Percentiles rank a stretch among this genome's conserved stretches.
Conservation (phyloP, 2,797 vertebrate species). For the Delichon dasypus region DNA sequence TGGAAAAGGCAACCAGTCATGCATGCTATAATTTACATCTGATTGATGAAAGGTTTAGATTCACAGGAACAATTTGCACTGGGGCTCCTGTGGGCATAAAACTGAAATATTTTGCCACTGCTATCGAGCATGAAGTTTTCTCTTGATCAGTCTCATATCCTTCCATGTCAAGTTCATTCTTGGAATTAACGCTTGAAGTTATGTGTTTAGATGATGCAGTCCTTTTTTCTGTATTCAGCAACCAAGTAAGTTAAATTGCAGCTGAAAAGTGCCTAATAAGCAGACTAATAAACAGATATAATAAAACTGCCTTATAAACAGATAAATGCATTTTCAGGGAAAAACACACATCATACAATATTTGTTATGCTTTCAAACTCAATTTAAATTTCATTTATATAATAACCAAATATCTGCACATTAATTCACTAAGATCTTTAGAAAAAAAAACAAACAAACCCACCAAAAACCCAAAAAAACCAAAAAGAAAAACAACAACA, state of each 20-base stretch:
- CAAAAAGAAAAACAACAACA: too few species aligned
- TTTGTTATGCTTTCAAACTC: not conserved
- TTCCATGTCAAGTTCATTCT: slow-evolving; percentile 52
- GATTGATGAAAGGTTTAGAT: slow-evolving; percentile 79
- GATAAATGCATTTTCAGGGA: not conserved
- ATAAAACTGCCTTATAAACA: not conserved
- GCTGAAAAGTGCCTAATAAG: not conserved
- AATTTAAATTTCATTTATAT: not conserved
- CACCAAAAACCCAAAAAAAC: too few species aligned
- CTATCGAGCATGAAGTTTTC: slow-evolving; percentile 69
- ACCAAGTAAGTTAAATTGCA: slow-evolving; percentile 13
- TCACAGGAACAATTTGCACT: slow-evolving; percentile 77
- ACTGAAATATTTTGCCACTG: slow-evolving; percentile 65
- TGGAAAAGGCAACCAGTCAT: slow-evolving; percentile 73
- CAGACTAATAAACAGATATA: not conserved
- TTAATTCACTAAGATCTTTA: not conserved
- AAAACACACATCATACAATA: not conserved
- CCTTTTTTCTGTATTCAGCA: slow-evolving; percentile 6
- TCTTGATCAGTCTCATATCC: slow-evolving; percentile 69
- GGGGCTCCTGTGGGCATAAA: slow-evolving; percentile 70
- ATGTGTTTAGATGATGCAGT: slow-evolving; percentile 21
- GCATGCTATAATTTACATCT: slow-evolving; percentile 78
- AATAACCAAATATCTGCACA: not conserved
- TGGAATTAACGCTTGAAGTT: slow-evolving; percentile 58
- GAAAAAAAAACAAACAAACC: not conserved